phyloP scores from a whole-genome alignment of 2,888 invertebrate genomes.

The Tenodera sinensis region DNA sequence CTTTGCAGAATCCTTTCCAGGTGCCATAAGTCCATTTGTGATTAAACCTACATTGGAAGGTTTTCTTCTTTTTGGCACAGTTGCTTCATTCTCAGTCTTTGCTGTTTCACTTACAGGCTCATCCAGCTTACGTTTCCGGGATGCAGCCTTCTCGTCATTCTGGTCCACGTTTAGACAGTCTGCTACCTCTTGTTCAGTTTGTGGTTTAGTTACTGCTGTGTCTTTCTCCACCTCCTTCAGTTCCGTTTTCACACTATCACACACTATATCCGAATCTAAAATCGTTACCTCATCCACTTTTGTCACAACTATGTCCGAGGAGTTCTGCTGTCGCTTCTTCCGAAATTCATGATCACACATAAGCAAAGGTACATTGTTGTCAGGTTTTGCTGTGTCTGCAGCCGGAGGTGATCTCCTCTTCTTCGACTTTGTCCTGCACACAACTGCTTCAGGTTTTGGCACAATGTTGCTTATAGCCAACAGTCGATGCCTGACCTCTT shows the following conservation, averaged over 20 bases:
- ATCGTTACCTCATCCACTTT: not conserved
- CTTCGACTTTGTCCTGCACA: conserved; percentile 34
- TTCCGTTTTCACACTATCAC: conserved; percentile 7
- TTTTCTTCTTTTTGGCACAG: conserved; percentile 26
- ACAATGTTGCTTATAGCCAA: conserved; percentile 34
- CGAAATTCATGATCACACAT: conserved; percentile 19
- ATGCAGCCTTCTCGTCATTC: not conserved
- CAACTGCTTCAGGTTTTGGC: conserved; percentile 42
- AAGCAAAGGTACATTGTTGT: conserved; percentile 10
- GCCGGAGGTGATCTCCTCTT: conserved; percentile 18
- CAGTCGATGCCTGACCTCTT: conserved; percentile 30
- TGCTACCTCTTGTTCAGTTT: not conserved
- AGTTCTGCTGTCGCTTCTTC: not conserved
- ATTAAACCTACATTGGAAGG: not conserved
- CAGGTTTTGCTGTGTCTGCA: conserved; percentile 1
- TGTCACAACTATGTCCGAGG: not conserved
- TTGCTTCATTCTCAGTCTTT: not conserved
- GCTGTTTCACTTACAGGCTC: not conserved
- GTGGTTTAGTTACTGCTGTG: not conserved
- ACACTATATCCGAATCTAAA: conserved; percentile 9
- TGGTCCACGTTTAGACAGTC: not conserved
- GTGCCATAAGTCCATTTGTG: not conserved
- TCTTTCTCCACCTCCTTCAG: conserved; percentile 6
- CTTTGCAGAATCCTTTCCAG: not conserved
- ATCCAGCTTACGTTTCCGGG: conserved; percentile 19